Base-by-base conservation (phyloP, 2,797 vertebrate genomes). In the Sylvia borin region DNA sequence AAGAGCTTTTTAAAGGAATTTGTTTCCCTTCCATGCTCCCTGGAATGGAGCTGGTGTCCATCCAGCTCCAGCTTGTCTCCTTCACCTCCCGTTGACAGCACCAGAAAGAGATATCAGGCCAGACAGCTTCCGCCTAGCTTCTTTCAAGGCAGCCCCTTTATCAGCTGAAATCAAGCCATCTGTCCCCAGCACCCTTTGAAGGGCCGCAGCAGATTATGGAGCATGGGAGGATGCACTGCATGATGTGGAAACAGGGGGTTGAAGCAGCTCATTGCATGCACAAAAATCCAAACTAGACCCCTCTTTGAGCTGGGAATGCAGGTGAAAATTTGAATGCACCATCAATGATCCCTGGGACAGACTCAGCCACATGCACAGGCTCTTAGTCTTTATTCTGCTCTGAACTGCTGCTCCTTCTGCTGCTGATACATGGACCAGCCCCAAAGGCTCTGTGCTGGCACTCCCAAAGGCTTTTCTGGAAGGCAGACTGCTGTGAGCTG, bases 131-230 rank as follows among this genome's bases (percentile, higher is more conserved):
- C 0, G 2, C 75, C 53, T 82, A 2, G 0, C 57, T 87, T 91
- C 85, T 77, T 92, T 88, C 72, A 67, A 91, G 68, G 61, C 82
- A 91, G 85, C 18, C 58, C 85, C 82, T 93, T 95, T n/a, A 83
- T 72, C 90, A 88, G 79, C 34, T 0, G 7, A 95, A 94, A 90
- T 61, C 78, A 74, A 85, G 70, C 88, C 92, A 95, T 95, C 90
- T 95, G 88, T 85, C 58, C 76, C 70, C 0, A 0, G 31, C 27
- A 68, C 20, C 45, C 47, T 84, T 61, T 1, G 9, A 93, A 66
- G 25, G 77, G 57, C 32, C 0, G 0, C 62, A 85, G 78, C 85
- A 94, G 87, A 93, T 16, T 93, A 82, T 2, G 0, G n/a, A 92
- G 31, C 77, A 84, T 1, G 2, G 62, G 54, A 91, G 42, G 75